These are phyloP conservation scores for Notothenia coriiceps DNA, from an alignment of 2,113 vertebrate genomes.

Conservation along the genomic window DNA sequence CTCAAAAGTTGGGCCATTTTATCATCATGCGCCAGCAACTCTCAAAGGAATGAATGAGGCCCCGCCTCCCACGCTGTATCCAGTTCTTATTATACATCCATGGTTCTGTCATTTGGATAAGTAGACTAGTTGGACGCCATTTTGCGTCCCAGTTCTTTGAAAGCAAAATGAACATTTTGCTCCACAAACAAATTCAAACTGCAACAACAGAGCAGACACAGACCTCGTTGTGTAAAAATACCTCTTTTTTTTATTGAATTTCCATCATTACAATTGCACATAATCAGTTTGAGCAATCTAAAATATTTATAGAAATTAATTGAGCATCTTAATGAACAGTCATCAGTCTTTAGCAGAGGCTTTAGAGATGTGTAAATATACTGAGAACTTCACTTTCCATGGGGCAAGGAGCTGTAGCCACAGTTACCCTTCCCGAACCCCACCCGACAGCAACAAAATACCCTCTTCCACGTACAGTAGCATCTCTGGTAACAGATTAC, in stretches of 20 bases:
- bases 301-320: slow-evolving; percentile 80
- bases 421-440: slow-evolving; percentile 9
- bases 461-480: slow-evolving; percentile 59
- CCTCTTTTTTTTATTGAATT: slow-evolving; percentile 80
- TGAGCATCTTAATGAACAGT: slow-evolving; percentile 80
- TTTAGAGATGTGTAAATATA: slow-evolving; percentile 67
- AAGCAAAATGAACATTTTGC: neutral
- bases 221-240: slow-evolving; percentile 81
- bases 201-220: slow-evolving; percentile 22
- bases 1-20: too few species aligned
- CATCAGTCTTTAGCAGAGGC: slow-evolving; percentile 81
- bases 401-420: slow-evolving; percentile 38
- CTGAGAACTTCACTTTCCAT: slow-evolving; percentile 75
- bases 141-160: neutral
- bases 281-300: slow-evolving; percentile 79
- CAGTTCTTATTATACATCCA: too few species aligned
- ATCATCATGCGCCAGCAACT: too few species aligned
- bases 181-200: neutral
- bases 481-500: slow-evolving; percentile 41
- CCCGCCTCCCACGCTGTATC: too few species aligned
- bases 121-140: too few species aligned
- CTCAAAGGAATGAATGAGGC: too few species aligned
- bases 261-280: slow-evolving; percentile 81
- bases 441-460: slow-evolving; percentile 37
- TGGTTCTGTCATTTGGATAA: too few species aligned